Evolutionary conservation across 1,140 invertebrate genomes (phyloP).

Genomic region (Caenorhabditis brenneri): DNA sequence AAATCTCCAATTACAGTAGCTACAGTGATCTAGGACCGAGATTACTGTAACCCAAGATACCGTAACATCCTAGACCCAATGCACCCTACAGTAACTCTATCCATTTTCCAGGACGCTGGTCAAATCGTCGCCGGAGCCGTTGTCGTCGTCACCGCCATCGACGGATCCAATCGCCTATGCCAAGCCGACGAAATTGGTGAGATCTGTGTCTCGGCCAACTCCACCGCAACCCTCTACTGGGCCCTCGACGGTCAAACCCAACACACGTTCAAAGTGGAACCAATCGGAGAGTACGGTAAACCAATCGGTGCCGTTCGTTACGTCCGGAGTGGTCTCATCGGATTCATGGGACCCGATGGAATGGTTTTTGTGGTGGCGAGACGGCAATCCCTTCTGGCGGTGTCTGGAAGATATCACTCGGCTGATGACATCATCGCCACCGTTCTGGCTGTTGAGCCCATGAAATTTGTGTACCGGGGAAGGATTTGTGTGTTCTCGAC

Average conservation of each 20-base stretch:
- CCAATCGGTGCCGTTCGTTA: slow-evolving; percentile 85
- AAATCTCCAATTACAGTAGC: too few species aligned
- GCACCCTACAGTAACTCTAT: too few species aligned
- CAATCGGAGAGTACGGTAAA: slow-evolving; percentile 80
- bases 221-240: slow-evolving; percentile 91
- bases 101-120: slow-evolving; percentile 69
- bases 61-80: too few species aligned
- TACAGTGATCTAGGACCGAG: too few species aligned
- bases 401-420: slow-evolving; percentile 94
- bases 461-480: slow-evolving; percentile 91
- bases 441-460: slow-evolving; percentile 96
- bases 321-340: slow-evolving; percentile 88
- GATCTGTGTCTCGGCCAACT: slow-evolving; percentile 90
- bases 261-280: slow-evolving; percentile 86
- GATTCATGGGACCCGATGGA: slow-evolving; percentile 94
- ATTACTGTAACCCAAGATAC: too few species aligned
- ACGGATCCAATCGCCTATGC: slow-evolving; percentile 87
- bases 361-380: slow-evolving; percentile 97
- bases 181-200: slow-evolving; percentile 98
- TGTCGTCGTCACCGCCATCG: slow-evolving; percentile 93
- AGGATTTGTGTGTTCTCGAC: slow-evolving; percentile 97
- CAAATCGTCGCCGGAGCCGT: slow-evolving; percentile 92
- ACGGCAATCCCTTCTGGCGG: slow-evolving; percentile 95
- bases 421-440: slow-evolving; percentile 96
- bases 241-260: slow-evolving; percentile 92